Conservation (phyloP, 2,888 invertebrate species). For the Leptinotarsa rubiginosa region DNA sequence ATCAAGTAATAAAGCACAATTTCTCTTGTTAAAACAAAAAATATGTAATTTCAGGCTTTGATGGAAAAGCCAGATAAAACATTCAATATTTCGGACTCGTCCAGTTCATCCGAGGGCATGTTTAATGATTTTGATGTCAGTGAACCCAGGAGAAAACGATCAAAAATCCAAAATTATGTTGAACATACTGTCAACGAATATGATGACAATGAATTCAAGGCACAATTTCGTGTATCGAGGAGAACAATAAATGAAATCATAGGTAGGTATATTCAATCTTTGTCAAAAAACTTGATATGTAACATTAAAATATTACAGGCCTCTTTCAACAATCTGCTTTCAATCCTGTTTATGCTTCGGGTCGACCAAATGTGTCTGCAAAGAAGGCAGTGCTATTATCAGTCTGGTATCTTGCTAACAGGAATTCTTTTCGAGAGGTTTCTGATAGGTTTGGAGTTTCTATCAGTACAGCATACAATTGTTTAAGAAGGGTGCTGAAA, state of each 20-base stretch:
- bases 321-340: background rate
- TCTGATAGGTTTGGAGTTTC: constrained; percentile 20
- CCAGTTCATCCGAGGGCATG: background rate
- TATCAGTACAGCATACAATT: background rate
- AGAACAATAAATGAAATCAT: background rate
- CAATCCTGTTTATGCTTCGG: too few relatives aligned
- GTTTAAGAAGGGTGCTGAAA: background rate
- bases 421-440: constrained; percentile 11
- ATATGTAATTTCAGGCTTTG: too few relatives aligned
- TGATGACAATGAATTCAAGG: background rate
- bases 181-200: background rate
- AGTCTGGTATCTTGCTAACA: background rate
- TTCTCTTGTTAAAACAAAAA: background rate
- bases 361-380: background rate
- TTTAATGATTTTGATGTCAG: background rate
- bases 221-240: background rate
- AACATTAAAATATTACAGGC: background rate
- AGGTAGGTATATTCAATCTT: background rate
- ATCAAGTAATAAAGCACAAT: background rate
- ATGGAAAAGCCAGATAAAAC: background rate
- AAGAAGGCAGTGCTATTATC: background rate
- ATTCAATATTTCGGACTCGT: background rate
- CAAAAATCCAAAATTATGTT: background rate
- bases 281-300: background rate
- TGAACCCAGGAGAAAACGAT: background rate